These are phyloP conservation scores for Suricata suricatta DNA, from an alignment of 2,113 vertebrate species.

Conservation along the genomic window DNA sequence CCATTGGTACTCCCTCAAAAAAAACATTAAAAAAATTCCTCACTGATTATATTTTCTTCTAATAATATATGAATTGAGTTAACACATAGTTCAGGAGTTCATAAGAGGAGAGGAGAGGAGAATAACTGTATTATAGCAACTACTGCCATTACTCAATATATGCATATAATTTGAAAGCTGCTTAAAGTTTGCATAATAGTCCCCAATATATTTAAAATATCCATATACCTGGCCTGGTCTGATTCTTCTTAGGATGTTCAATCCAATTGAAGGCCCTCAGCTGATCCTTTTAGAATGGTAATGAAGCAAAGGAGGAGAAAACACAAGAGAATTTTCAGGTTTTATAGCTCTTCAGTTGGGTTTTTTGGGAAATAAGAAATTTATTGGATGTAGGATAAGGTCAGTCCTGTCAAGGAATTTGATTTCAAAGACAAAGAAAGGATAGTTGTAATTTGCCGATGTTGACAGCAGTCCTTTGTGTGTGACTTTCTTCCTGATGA, in stretches of 20 bases:
- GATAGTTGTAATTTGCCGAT: constrained; percentile 30
- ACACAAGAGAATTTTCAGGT: constrained; percentile 1
- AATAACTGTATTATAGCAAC: background rate
- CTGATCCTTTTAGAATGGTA: background rate
- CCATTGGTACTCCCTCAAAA: too few species aligned
- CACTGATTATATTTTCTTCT: background rate
- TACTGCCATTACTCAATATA: background rate
- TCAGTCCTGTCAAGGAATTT: constrained; percentile 49
- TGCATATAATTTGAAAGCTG: background rate
- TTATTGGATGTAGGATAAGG: constrained; percentile 42
- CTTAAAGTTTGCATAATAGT: background rate
- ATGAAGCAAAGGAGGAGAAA: constrained; percentile 23
- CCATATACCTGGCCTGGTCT: constrained; percentile 35
- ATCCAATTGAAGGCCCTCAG: background rate
- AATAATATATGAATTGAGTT: background rate
- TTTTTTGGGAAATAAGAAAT: constrained; percentile 36
- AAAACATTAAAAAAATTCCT: background rate
- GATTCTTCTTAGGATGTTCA: background rate
- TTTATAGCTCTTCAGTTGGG: constrained; percentile 52
- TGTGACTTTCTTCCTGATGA: constrained; percentile 44
- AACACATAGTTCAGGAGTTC: background rate
- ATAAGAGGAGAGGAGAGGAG: background rate
- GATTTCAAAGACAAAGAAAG: constrained; percentile 64
- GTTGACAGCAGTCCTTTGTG: constrained; percentile 57
- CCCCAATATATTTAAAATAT: background rate